These are phyloP conservation scores for Poecilia picta DNA, from an alignment of 2,797 vertebrate species.

Conservation along the genomic window DNA sequence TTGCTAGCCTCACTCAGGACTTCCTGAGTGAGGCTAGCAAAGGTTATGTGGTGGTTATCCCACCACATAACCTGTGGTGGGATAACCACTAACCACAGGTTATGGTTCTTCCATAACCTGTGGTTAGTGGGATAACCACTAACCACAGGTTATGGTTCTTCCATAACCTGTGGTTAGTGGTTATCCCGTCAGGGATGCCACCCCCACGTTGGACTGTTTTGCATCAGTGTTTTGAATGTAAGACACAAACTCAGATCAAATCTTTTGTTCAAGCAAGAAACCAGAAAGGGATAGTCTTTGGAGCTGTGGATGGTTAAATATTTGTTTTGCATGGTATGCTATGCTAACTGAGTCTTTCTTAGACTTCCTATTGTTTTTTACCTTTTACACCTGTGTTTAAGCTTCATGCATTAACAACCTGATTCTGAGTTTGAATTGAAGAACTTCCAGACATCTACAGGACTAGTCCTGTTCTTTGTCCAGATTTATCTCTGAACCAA, in stretches of 20 bases:
- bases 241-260: not conserved
- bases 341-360: not conserved
- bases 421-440: not conserved
- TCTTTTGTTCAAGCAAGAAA: not conserved
- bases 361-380: not conserved
- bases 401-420: not conserved
- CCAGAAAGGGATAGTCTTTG: not conserved
- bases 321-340: not conserved
- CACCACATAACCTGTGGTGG: too few relatives aligned
- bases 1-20: too few relatives aligned
- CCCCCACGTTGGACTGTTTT: not conserved
- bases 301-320: not conserved
- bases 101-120: too few relatives aligned
- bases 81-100: too few relatives aligned
- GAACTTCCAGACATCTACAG: not conserved
- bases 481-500: not conserved
- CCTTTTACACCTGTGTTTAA: not conserved
- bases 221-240: not conserved
- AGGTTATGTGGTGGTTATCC: too few relatives aligned
- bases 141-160: too few relatives aligned
- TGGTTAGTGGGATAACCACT: too few relatives aligned
- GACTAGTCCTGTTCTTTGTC: not conserved
- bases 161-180: too few relatives aligned
- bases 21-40: too few relatives aligned
- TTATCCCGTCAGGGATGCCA: not conserved